Evolutionary conservation across 1,140 invertebrate genomes (phyloP), one percentile per base, ranked within the genome.

Genomic region (Drosophila athabasca): DNA sequence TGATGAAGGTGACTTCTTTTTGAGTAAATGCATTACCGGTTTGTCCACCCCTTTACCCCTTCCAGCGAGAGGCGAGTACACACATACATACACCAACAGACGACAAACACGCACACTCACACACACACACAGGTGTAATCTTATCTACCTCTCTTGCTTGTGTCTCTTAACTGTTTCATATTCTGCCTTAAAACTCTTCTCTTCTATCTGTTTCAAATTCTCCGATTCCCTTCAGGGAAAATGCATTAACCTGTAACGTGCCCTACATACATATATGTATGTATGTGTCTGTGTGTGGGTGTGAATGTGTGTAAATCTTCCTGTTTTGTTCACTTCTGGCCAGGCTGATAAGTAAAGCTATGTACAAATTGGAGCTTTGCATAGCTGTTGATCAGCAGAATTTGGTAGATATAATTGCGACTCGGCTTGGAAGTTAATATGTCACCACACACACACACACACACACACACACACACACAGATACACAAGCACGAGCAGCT

Each of bases 1-100:
- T 66, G 77, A 76, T 82, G 83, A 87, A 87, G 83, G 83, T 88
- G 83, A 88, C 83, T 87, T 87, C 83, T 88, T 88, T 81, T 76
- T 70, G 67, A 83, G 59, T 26, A 76, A 77, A 88, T 87, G 83
- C 83, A 88, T 83, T 88, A 88, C 83, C 83, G 83, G 83, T 88
- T 88, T 87, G 61, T 70, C 51, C 51, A 44, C 50, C 62, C 53
- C 71, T 75, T 71, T 44, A 26, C 35, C 26, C 46, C 60, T 49
- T 29, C 17, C n/a, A n/a, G 55, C 24, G 43, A 46, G 48, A 48
- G 17, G 4, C 35, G 11, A 39, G 11, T 11, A 13, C 3, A 2
- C 1, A 3, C 3, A 2, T 4, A 3, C 31, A 35, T 11, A 35
- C 31, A 35, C 9, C 31, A 35, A 35, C 50, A 31, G 6, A 39